Conservation (phyloP, 2,113 vertebrate genomes). For the Myiopsitta monachus region DNA sequence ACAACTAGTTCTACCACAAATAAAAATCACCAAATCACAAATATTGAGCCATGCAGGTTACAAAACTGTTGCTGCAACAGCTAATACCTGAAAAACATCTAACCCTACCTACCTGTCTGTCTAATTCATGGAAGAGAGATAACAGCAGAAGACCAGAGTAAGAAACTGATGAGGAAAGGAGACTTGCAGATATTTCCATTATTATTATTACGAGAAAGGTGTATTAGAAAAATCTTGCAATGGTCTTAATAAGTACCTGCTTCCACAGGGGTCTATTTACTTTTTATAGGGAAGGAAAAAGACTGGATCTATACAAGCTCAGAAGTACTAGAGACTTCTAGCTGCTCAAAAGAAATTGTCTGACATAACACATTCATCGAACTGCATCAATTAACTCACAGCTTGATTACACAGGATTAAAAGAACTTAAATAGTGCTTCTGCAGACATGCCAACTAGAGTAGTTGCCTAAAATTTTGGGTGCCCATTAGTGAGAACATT, state of each 20-base stretch:
- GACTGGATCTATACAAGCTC: neutral
- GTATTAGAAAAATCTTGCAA: neutral
- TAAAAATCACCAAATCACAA: neutral
- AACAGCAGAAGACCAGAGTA: neutral
- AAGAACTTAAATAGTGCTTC: neutral
- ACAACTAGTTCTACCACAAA: neutral
- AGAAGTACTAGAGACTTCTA: neutral
- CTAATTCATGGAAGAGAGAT: neutral
- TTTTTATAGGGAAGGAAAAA: neutral
- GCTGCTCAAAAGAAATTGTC: neutral
- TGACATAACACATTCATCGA: neutral
- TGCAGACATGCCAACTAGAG: neutral
- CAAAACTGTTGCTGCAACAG: neutral
- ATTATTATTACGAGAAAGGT: neutral
- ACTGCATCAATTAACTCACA: neutral
- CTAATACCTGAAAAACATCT: neutral
- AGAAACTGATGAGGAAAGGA: neutral
- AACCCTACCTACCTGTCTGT: rapidly evolving
- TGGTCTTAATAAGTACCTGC: neutral
- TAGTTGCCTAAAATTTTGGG: neutral
- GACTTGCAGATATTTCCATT: neutral
- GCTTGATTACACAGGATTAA: neutral
- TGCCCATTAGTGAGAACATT: neutral
- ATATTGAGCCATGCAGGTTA: neutral
- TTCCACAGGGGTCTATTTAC: neutral